A percentile compares a stretch with the other conserved stretches of the same genome.
These are phyloP conservation scores for Priocnemis perturbator DNA, from an alignment of 2,888 invertebrate genomes.

Conservation along the genomic window DNA sequence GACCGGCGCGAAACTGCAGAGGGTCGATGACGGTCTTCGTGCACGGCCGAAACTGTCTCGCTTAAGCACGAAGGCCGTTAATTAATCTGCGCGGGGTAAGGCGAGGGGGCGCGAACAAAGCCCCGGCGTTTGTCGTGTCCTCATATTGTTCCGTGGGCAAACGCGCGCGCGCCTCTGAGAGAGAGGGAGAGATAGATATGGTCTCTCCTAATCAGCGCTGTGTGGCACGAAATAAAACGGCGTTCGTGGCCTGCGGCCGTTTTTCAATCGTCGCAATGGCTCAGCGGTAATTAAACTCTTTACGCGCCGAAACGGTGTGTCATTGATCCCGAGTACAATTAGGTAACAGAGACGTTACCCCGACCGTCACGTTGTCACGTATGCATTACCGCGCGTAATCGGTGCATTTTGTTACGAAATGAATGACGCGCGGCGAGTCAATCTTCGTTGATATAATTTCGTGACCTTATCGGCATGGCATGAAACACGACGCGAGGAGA, in stretches of 20 bases:
- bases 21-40: conserved; percentile 24
- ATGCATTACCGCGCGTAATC: too few species aligned
- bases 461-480: conserved; percentile 33
- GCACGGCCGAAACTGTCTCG: conserved; percentile 20
- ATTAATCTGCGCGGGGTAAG: conserved; percentile 32
- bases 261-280: too few species aligned
- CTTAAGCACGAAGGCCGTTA: conserved; percentile 32
- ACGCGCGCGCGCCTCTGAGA: too few species aligned
- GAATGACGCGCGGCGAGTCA: background rate
- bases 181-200: too few species aligned
- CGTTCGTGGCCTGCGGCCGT: too few species aligned
- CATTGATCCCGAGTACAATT: background rate
- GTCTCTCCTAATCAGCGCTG: too few species aligned
- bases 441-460: conserved; percentile 46
- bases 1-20: conserved; percentile 26
- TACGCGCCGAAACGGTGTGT: background rate
- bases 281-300: too few species aligned
- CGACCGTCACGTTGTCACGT: conserved; percentile 18
- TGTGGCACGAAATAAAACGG: too few species aligned
- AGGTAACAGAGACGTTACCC: conserved; percentile 29
- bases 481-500: conserved; percentile 20
- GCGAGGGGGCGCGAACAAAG: too few species aligned
- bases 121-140: too few species aligned
- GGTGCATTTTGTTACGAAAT: too few species aligned
- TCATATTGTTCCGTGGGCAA: too few species aligned